Percentiles rank a stretch among this genome's conserved stretches.
phyloP scores from a whole-genome alignment of 2,113 vertebrate genomes.

The Channa maculata region DNA sequence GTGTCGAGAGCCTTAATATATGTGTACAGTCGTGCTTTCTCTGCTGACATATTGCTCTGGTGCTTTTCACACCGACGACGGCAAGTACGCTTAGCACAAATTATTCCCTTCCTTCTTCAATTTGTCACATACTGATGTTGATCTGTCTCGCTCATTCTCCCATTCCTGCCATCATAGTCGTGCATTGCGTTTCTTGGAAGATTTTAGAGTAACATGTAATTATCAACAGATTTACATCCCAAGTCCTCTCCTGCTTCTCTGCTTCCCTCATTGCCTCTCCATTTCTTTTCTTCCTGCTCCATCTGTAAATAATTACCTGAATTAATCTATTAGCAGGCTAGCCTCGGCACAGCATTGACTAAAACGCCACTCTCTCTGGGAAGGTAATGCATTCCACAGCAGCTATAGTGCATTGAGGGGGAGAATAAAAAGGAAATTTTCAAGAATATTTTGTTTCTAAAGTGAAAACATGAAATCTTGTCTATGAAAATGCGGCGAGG shows the following conservation, averaged over 20 bases:
- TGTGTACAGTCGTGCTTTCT: constrained; percentile 24
- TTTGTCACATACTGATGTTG: constrained; percentile 14
- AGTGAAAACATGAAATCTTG: not conserved
- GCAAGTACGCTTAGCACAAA: constrained; percentile 14
- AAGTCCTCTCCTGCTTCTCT: constrained; percentile 24
- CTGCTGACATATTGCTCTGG: constrained; percentile 21
- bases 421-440: not conserved
- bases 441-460: not conserved
- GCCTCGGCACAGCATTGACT: constrained; percentile 51
- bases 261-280: constrained; percentile 22
- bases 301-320: constrained; percentile 72
- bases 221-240: constrained; percentile 29
- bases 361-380: constrained; percentile 49
- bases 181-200: constrained; percentile 30
- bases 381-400: constrained; percentile 53
- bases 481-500: constrained; percentile 3
- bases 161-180: not conserved
- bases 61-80: constrained; percentile 16
- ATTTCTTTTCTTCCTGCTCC: constrained; percentile 6
- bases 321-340: constrained; percentile 57
- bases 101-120: not conserved
- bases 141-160: constrained; percentile 17
- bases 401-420: constrained; percentile 14
- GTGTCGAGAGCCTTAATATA: constrained; percentile 50
- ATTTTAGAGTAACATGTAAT: constrained; percentile 46